Evolutionary conservation across 2,797 vertebrate genomes (phyloP).

Genomic region (Chaenodraco wilsoni): DNA sequence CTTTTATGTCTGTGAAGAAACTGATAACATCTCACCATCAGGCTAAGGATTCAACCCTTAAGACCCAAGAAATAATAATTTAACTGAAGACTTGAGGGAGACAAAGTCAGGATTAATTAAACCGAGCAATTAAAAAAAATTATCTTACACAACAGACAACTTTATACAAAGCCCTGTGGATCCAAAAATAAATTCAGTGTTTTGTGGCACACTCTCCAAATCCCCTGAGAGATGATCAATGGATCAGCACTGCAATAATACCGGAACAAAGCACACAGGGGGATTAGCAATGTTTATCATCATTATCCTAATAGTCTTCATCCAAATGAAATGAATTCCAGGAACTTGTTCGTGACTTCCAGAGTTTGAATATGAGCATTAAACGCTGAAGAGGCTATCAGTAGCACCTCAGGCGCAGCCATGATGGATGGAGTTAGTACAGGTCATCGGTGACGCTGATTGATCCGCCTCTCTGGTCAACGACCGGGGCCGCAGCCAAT

Average conservation of each 20-base stretch:
- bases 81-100: conserved; percentile 28
- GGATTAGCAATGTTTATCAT: conserved; percentile 76
- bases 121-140: conserved; percentile 48
- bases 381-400: conserved; percentile 19
- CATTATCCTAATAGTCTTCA: conserved; percentile 65
- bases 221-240: conserved; percentile 67
- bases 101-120: conserved; percentile 58
- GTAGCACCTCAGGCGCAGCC: conserved; percentile 13
- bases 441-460: conserved; percentile 58
- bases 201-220: conserved; percentile 46
- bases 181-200: conserved; percentile 47
- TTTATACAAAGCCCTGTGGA: conserved; percentile 41
- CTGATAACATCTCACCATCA: conserved; percentile 36
- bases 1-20: conserved; percentile 6
- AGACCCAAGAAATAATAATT: conserved; percentile 28
- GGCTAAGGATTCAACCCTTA: conserved; percentile 24
- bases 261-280: conserved; percentile 53
- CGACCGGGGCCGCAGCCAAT: conserved; percentile 23
- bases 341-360: conserved; percentile 39
- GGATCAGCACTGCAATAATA: conserved; percentile 65
- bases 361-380: conserved; percentile 8
- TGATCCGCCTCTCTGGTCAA: conserved; percentile 54
- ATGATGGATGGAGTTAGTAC: conserved; percentile 51
- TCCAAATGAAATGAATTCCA: conserved; percentile 67
- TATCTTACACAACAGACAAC: conserved; percentile 56